Evolutionary conservation across 2,888 invertebrate species (phyloP), one percentile per base, ranked within the genome.

Genomic region (Drosophila villosipedis): DNA sequence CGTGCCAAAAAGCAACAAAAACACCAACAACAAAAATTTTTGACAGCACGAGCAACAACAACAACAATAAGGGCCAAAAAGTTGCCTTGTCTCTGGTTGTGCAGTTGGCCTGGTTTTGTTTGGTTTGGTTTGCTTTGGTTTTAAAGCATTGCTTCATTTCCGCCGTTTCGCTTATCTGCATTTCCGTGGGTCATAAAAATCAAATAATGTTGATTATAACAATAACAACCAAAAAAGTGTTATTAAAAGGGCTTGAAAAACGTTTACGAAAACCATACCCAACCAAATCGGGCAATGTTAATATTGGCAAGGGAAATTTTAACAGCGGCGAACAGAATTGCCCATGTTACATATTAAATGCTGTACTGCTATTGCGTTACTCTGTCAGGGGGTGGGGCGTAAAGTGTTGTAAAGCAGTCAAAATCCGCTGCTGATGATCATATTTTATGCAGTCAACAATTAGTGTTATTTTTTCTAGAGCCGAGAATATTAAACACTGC

Each of bases 171-270:
- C 82, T 82, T 79, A 88, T 80, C 83, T 81, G 68, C 73, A 63
- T 76, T 81, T 86, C 73, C 67, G 68, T 60, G 72, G 53, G 55
- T 57, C 72, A 78, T 78, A 76, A 80, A 80, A 80, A 76, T 78
- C 68, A 80, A 73, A 76, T 76, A 57, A 78, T 66, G 78, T 76
- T 80, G 80, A 78, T 80, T 76, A 47, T 25, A 22, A 16, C 7
- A 57, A 49, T 57, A 37, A 19, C 31, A 14, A 33, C 25, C 35
- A 47, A 39, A 61, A 64, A 71, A 62, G 54, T 54, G 28, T 39
- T 39, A 7, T 57, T 30, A 61, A 57, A 68, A 49, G 25, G 16
- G 49, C 57, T 65, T 35, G 52, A 70, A 69, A 75, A 66, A 50
- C 60, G 43, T 67, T 73, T 50, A 68, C 25, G 19, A 28, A 37